phyloP scores from a whole-genome alignment of 2,113 vertebrate genomes.

The Empidonax alnorum region DNA sequence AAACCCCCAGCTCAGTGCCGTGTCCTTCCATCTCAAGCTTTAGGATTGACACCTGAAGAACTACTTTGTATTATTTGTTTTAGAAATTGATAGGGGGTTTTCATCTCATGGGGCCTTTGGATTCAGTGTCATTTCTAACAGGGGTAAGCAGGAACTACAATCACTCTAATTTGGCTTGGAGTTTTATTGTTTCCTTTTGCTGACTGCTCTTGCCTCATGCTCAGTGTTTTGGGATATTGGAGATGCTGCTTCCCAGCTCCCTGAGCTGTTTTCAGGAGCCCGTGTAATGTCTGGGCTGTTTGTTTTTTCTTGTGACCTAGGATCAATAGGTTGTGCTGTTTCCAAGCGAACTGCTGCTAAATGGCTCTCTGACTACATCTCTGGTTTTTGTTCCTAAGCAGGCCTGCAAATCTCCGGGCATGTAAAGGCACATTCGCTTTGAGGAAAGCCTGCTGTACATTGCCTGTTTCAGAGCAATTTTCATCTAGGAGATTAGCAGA shows the following conservation, averaged over 20 bases:
- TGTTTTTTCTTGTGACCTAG: constrained; percentile 45
- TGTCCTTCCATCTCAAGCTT: background rate
- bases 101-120: background rate
- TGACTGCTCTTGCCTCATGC: background rate
- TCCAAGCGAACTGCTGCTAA: constrained; percentile 49
- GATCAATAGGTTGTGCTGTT: constrained; percentile 66
- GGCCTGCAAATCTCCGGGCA: constrained; percentile 42
- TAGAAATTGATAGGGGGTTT: background rate
- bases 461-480: constrained; percentile 37
- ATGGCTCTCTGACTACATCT: constrained; percentile 28
- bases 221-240: background rate
- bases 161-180: background rate
- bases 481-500: constrained; percentile 16
- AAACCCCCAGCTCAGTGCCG: background rate
- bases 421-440: constrained; percentile 20
- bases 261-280: background rate
- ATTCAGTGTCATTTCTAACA: background rate
- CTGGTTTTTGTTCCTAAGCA: constrained; percentile 41
- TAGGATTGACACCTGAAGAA: background rate
- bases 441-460: constrained; percentile 12
- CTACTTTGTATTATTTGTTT: background rate
- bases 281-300: background rate
- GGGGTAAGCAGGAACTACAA: background rate
- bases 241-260: background rate
- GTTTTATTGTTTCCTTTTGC: background rate